These are phyloP conservation scores for Pteria penguin DNA, from an alignment of 2,888 invertebrate species.

Conservation along the genomic window DNA sequence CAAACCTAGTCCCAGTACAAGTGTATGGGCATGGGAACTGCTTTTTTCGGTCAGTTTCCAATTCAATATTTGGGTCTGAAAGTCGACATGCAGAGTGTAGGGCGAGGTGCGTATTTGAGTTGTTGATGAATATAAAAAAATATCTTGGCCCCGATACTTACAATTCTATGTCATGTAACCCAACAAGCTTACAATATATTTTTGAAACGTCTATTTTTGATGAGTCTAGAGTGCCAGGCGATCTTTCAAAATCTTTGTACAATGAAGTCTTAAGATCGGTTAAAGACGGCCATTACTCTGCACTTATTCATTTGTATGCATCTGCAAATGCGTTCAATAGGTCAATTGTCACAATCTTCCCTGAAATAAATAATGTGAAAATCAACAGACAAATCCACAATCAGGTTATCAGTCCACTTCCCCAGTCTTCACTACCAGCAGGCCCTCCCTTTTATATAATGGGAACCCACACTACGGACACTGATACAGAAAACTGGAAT, in stretches of 20 bases:
- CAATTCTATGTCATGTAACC: background rate
- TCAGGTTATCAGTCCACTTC: conserved; percentile 1
- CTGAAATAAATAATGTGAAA: background rate
- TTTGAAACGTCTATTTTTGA: background rate
- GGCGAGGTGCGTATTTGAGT: background rate
- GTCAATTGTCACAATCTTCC: conserved; percentile 6
- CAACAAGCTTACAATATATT: background rate
- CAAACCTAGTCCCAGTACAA: background rate
- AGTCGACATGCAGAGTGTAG: background rate
- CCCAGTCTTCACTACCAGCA: background rate
- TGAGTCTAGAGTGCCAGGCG: background rate
- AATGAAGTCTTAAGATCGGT: conserved; percentile 4
- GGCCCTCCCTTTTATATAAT: conserved; percentile 13
- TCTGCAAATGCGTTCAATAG: conserved; percentile 12
- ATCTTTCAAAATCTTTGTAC: background rate
- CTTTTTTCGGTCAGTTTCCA: conserved; percentile 18
- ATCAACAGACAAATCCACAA: conserved; percentile 15
- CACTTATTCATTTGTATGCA: conserved; percentile 12
- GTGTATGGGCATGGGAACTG: conserved; percentile 18
- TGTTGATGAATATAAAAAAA: background rate
- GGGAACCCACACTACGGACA: conserved; percentile 6
- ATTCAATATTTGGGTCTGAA: conserved; percentile 17
- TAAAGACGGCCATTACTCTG: conserved; percentile 11
- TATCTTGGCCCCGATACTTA: background rate
- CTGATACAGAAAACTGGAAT: background rate